Base-by-base conservation (phyloP, 2,888 invertebrate genomes). In the Odiellus spinosus region DNA sequence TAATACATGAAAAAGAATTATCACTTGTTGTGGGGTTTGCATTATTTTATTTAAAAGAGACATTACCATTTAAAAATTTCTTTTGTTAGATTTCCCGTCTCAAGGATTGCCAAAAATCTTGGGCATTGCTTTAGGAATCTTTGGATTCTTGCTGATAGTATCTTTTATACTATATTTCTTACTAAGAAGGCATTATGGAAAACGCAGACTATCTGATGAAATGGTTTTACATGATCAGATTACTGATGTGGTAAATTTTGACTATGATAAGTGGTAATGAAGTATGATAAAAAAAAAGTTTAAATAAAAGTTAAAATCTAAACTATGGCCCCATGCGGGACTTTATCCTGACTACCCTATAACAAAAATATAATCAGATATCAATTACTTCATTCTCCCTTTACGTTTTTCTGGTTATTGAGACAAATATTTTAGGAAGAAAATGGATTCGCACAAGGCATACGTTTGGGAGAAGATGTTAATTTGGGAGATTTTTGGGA, bases 71-170 rank as follows among this genome's bases (percentile, higher is more conserved):
- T 26, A 26, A 26, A 26, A 26, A 26, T 26, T 26, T 8, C 26
- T 38, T 38, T 2, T 38, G 10, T 12, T 38, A 17, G 38, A 12
- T 12, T 11, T 17, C 18, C 18, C 10, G 18, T n/a, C 10, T 38
- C 15, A 38, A 14, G 10, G 38, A n/a, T 38, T 18, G 14, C 14
- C 38, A n/a, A 38, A 36, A 38, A 3, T 38, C 14, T 26, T 78
- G 11, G 74, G 72, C 26, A 71, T 82, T 46, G 80, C 81, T 11
- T 82, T 84, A 49, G 78, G 77, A 17, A 66, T 85, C 14, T 75
- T 82, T 10, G 74, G 75, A 26, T 65, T 72, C 26, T 66, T 84
- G 14, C 67, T 87, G 3, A 60, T 79, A 11, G 75, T 71, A 42
- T 75, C 77, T 47, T 70, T 77, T 53, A 73, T 74, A 38, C 69